Evolutionary conservation across 2,888 invertebrate genomes (phyloP).

Genomic region (Melieria picta): DNA sequence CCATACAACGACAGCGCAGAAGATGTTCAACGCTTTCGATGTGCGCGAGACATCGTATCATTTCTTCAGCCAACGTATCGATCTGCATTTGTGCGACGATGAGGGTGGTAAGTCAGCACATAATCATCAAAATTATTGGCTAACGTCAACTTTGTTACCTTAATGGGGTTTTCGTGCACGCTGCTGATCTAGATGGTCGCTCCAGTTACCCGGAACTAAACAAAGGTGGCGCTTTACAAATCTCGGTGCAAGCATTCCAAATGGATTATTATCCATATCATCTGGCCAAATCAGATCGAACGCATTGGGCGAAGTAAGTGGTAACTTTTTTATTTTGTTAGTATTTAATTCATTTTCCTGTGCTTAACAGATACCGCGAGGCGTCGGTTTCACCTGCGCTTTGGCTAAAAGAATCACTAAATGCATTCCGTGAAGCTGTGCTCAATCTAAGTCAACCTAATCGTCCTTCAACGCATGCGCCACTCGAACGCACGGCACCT

Average conservation of each 20-base stretch:
- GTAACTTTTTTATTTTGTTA: neutral
- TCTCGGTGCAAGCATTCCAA: slow-evolving; percentile 86
- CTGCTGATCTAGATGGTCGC: slow-evolving; percentile 74
- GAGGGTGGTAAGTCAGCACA: slow-evolving; percentile 75
- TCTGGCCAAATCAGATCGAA: slow-evolving; percentile 85
- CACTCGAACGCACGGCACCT: slow-evolving; percentile 62
- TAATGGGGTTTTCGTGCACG: neutral
- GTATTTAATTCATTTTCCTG: neutral
- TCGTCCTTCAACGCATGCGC: slow-evolving; percentile 64
- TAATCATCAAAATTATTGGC: neutral
- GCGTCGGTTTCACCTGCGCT: slow-evolving; percentile 81
- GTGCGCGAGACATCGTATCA: slow-evolving; percentile 99
- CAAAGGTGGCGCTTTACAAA: slow-evolving; percentile 93
- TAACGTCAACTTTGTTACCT: neutral
- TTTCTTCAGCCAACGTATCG: slow-evolving; percentile 90
- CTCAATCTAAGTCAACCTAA: slow-evolving; percentile 79
- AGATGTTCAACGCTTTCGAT: slow-evolving; percentile 87
- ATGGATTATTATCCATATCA: slow-evolving; percentile 98
- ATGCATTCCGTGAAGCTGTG: slow-evolving; percentile 79
- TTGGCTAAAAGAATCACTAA: slow-evolving; percentile 88
- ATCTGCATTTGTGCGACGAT: slow-evolving; percentile 97
- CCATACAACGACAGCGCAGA: slow-evolving; percentile 65
- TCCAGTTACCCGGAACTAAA: slow-evolving; percentile 85
- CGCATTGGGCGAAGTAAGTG: slow-evolving; percentile 84
- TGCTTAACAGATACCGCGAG: slow-evolving; percentile 73